Conservation (phyloP, 53 echinoderm and acorn worm species). For the Luidia sarsii region DNA sequence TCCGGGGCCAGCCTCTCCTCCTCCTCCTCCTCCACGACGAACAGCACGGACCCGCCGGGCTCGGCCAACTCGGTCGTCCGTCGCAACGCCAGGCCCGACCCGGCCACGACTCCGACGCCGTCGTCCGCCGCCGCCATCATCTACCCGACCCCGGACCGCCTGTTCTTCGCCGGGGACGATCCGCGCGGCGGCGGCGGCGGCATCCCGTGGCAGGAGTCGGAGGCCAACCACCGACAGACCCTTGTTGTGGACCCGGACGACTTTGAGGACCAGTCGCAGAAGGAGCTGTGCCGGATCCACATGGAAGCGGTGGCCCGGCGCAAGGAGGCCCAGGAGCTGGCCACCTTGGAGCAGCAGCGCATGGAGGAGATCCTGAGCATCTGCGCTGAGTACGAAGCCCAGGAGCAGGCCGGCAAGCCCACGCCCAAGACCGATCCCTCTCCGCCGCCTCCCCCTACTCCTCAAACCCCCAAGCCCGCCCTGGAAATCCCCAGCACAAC, state of each 20-base stretch:
- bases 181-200: too few species aligned
- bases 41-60: conserved; percentile 18
- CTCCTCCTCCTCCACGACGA: not conserved
- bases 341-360: conserved; percentile 77
- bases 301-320: conserved; percentile 80
- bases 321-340: conserved; percentile 82
- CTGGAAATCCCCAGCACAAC: conserved; percentile 17
- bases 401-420: conserved; percentile 28
- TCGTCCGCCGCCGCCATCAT: too few species aligned
- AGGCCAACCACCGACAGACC: conserved; percentile 78
- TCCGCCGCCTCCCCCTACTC: too few species aligned
- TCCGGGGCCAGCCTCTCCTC: conserved; percentile 55
- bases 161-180: conserved; percentile 15
- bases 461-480: not conserved
- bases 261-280: conserved; percentile 86
- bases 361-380: conserved; percentile 96
- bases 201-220: too few species aligned
- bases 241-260: conserved; percentile 85
- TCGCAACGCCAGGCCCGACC: not conserved
- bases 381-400: conserved; percentile 86
- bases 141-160: conserved; percentile 1
- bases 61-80: conserved; percentile 23
- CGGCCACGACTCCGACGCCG: conserved; percentile 17
- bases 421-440: not conserved
- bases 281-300: conserved; percentile 83